Percentiles rank a stretch among this genome's conserved stretches.
Conservation (phyloP, 2,113 vertebrate species). For the Sylvilagus bachmani region DNA sequence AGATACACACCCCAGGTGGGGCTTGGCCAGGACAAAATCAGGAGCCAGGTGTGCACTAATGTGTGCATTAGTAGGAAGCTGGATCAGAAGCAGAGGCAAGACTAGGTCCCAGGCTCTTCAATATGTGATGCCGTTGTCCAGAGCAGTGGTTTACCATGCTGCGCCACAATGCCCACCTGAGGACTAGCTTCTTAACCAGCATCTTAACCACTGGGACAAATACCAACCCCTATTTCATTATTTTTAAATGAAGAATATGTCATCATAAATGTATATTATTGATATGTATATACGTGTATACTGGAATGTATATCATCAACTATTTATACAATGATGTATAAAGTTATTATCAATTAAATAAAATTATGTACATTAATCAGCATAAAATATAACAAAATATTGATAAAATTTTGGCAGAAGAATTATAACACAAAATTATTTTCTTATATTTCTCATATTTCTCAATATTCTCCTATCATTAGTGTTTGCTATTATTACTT, state of each 20-base stretch:
- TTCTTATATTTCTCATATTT: background rate
- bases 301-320: background rate
- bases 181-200: no score
- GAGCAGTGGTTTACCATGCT: no score
- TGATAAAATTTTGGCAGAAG: background rate
- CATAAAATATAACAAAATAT: background rate
- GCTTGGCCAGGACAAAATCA: no score
- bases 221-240: background rate
- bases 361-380: background rate
- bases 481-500: background rate
- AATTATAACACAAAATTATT: background rate
- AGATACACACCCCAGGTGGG: no score
- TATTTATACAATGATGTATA: background rate
- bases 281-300: background rate
- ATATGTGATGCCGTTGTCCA: no score
- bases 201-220: no score
- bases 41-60: no score
- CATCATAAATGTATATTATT: background rate
- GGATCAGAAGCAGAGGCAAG: no score
- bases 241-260: background rate
- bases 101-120: no score
- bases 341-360: background rate
- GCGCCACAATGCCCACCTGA: no score
- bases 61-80: no score
- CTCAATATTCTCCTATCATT: background rate